These are phyloP conservation scores for Lasioglossum calceatum DNA, from an alignment of 2,888 invertebrate genomes.

Conservation along the genomic window DNA sequence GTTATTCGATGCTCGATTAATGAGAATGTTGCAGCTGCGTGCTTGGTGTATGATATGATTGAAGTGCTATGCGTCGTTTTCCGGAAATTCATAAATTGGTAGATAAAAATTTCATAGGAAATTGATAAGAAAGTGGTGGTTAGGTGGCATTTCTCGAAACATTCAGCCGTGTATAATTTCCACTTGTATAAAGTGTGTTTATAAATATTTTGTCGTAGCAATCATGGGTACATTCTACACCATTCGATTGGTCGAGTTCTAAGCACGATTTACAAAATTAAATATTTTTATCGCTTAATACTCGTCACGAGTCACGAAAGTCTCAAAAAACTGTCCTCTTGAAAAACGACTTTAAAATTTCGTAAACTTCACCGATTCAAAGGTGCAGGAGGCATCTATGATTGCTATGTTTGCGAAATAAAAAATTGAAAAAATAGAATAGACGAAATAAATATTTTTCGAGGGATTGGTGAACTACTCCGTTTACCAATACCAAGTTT, in stretches of 20 bases:
- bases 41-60: neutral
- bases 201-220: neutral
- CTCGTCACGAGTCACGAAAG: no score
- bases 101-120: neutral
- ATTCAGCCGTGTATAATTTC: neutral
- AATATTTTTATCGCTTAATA: no score
- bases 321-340: no score
- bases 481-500: neutral
- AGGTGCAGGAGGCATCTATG: neutral
- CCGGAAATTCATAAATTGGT: neutral
- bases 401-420: neutral
- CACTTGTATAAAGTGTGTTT: neutral
- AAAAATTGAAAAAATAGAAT: neutral
- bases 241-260: neutral
- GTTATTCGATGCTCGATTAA: conserved; percentile 39
- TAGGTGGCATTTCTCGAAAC: neutral
- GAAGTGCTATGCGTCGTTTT: neutral
- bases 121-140: neutral
- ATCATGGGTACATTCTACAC: neutral
- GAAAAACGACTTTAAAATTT: no score
- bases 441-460: neutral
- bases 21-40: conserved; percentile 18
- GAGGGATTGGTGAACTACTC: neutral
- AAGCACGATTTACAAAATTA: neutral
- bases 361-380: neutral